Conservation (phyloP, 2,888 invertebrate species). For the Drosophila kuntzei region DNA sequence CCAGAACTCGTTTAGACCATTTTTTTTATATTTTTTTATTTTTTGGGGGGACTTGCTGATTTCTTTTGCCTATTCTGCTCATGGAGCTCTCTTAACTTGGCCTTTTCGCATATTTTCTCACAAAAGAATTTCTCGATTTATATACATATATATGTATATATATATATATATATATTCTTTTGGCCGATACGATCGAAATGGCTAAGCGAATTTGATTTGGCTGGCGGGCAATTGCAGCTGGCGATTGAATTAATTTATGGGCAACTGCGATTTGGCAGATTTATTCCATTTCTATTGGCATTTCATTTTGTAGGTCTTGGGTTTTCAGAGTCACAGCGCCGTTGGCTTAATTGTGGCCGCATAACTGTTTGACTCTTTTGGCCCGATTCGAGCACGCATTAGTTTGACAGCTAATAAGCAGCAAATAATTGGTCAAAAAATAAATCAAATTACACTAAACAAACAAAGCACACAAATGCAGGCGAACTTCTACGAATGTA, state of each 20-base stretch:
- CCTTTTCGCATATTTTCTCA: slow-evolving; percentile 77
- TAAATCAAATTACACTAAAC: slow-evolving; percentile 55
- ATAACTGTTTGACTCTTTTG: slow-evolving; percentile 62
- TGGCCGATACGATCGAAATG: slow-evolving; percentile 46
- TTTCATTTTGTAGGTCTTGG: background rate
- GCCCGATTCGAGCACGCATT: slow-evolving; percentile 63
- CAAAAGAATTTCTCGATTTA: slow-evolving; percentile 69
- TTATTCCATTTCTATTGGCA: slow-evolving; percentile 42
- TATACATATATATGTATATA: background rate
- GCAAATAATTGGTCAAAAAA: slow-evolving; percentile 60
- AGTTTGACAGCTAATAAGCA: slow-evolving; percentile 65
- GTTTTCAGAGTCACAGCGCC: slow-evolving; percentile 42
- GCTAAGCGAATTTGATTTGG: slow-evolving; percentile 35
- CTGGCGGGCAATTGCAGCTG: slow-evolving; percentile 71
- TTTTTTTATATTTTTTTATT: slow-evolving; percentile 6
- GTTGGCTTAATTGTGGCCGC: slow-evolving; percentile 71
- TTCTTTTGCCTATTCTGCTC: slow-evolving; percentile 70
- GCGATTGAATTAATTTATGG: slow-evolving; percentile 76
- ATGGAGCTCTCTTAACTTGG: slow-evolving; percentile 39
- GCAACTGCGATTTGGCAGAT: slow-evolving; percentile 40
- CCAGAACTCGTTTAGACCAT: slow-evolving; percentile 57
- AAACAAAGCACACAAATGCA: slow-evolving; percentile 29
- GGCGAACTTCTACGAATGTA: slow-evolving; percentile 9
- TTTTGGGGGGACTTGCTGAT: slow-evolving; percentile 39
- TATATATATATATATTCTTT: slow-evolving; percentile 4